Conservation (phyloP, 1,140 invertebrate species). For the Lepidurus packardi region DNA sequence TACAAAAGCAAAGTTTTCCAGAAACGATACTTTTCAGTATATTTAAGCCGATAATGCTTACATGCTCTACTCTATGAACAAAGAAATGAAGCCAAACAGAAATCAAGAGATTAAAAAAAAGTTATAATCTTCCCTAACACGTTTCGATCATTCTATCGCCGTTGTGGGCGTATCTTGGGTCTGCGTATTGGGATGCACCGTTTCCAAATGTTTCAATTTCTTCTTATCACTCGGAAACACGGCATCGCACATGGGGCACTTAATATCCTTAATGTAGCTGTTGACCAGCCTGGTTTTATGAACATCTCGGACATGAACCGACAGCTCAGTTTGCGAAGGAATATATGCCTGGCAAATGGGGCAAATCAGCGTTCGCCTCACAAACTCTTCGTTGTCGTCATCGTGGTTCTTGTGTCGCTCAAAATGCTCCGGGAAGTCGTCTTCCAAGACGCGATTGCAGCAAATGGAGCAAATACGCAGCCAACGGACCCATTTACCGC, state of each 20-base stretch:
- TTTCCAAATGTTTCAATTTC: constrained; percentile 6
- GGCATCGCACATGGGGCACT: neutral
- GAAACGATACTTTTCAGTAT: too few relatives aligned
- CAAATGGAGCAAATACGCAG: constrained; percentile 4
- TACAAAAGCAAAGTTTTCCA: too few relatives aligned
- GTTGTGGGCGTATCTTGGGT: neutral
- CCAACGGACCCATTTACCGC: constrained; percentile 9
- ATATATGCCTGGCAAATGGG: constrained; percentile 14
- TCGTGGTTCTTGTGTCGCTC: neutral
- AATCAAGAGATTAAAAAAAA: too few relatives aligned
- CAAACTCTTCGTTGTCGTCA: constrained; percentile 10
- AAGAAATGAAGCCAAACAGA: too few relatives aligned
- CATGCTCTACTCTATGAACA: too few relatives aligned
- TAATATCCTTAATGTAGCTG: constrained; percentile 6
- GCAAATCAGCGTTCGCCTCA: neutral
- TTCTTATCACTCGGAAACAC: constrained; percentile 2
- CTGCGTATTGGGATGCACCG: neutral
- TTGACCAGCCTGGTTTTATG: neutral
- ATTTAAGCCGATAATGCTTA: too few relatives aligned
- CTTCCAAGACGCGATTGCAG: neutral
- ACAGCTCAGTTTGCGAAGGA: neutral
- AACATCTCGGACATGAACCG: constrained; percentile 1
- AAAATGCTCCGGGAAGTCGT: neutral
- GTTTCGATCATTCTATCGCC: neutral
- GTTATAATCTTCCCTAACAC: too few relatives aligned